phyloP scores from a whole-genome alignment of 2,113 vertebrate species.

The Proterorhinus semilunaris region DNA sequence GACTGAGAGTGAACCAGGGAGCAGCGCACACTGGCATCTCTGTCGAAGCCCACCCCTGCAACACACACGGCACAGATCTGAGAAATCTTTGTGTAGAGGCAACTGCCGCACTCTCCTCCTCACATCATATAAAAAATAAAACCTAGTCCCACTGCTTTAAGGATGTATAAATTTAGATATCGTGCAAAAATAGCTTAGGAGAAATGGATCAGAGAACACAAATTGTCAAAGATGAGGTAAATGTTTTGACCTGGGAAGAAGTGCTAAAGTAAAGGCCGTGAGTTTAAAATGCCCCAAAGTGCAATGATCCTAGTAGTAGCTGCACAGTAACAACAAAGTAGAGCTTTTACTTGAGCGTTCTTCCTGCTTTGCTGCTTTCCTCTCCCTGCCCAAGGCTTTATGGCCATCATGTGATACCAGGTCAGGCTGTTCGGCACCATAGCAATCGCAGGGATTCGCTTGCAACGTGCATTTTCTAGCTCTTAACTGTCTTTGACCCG shows the following conservation, averaged over 20 bases:
- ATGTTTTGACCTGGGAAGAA: background rate
- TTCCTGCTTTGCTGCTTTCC: constrained; percentile 19
- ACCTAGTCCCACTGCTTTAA: background rate
- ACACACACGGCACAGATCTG: constrained; percentile 71
- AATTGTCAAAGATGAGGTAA: background rate
- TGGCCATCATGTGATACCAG: constrained; percentile 80
- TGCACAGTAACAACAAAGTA: background rate
- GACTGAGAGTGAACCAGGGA: constrained; percentile 98
- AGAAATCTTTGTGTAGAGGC: constrained; percentile 61
- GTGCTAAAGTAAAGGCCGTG: background rate
- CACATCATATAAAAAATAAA: constrained; percentile 36
- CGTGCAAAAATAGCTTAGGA: constrained; percentile 25
- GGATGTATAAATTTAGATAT: constrained; percentile 7
- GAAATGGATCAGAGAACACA: constrained; percentile 15
- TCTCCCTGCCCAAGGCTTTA: constrained; percentile 45
- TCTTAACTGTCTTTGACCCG: constrained; percentile 58
- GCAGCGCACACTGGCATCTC: constrained; percentile 97
- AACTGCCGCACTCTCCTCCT: constrained; percentile 35
- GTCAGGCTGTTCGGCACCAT: constrained; percentile 71
- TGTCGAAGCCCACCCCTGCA: constrained; percentile 97
- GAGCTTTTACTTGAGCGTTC: background rate
- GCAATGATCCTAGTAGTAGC: background rate
- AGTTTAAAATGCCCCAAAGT: background rate
- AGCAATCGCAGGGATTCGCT: constrained; percentile 65
- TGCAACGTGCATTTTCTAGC: constrained; percentile 70